Conservation (phyloP, 2,113 vertebrate genomes). For the Gymnogyps californianus region DNA sequence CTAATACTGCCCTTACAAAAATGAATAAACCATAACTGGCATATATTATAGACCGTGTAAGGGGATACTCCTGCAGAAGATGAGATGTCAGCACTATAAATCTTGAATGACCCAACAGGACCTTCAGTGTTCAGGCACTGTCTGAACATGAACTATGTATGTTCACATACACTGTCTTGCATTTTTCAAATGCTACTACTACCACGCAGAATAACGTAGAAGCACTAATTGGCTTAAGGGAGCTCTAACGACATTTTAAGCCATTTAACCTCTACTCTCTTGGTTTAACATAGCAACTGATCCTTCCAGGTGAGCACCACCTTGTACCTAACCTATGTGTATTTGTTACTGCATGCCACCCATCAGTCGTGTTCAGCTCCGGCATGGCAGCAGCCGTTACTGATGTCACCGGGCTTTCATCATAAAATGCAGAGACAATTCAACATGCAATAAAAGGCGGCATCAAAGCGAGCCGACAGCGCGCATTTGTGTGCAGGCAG, state of each 20-base stretch:
- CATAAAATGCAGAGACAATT: neutral
- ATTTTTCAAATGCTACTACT: neutral
- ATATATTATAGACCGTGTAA: rapidly evolving
- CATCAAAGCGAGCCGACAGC: neutral
- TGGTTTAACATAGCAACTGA: neutral
- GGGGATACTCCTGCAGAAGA: neutral
- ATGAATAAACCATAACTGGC: neutral
- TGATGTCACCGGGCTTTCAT: too few relatives aligned
- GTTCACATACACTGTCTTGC: rapidly evolving
- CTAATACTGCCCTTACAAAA: neutral
- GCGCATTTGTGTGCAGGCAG: neutral
- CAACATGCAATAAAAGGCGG: neutral
- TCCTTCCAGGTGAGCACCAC: neutral
- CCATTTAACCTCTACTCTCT: neutral
- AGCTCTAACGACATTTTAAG: neutral
- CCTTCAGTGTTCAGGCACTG: neutral
- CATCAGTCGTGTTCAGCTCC: neutral
- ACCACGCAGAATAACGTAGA: neutral
- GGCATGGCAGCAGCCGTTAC: too few relatives aligned
- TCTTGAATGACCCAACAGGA: neutral
- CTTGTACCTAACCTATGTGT: neutral
- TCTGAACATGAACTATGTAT: too few relatives aligned
- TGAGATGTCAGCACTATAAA: neutral
- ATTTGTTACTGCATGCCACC: neutral
- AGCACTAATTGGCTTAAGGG: neutral